Evolutionary conservation across 2,113 vertebrate genomes (phyloP).

Genomic region (Neopipo cinnamomea): DNA sequence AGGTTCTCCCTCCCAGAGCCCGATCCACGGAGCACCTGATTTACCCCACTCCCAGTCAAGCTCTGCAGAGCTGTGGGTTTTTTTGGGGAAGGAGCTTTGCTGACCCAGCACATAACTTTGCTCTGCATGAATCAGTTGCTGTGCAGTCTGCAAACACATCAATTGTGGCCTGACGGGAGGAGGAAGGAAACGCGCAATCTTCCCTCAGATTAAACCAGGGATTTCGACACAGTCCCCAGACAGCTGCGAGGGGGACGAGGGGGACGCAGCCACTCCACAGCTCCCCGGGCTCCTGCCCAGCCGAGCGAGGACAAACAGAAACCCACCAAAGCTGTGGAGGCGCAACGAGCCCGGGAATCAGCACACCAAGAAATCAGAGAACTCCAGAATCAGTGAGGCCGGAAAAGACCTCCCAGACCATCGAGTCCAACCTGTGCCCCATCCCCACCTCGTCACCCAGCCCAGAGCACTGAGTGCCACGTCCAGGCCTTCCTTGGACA

Average conservation of each 20-base stretch:
- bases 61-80: background rate
- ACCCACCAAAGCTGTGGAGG: fast-evolving
- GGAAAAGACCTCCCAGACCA: background rate
- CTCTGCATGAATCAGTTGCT: conserved; percentile 31
- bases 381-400: background rate
- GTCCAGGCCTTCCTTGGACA: fast-evolving
- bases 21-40: fast-evolving
- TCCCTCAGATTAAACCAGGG: background rate
- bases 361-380: background rate
- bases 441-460: background rate
- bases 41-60: background rate
- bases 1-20: background rate
- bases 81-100: conserved; percentile 48
- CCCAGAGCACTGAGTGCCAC: background rate
- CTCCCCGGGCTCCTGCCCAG: background rate
- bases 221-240: conserved; percentile 48
- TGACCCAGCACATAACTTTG: conserved; percentile 51
- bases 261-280: background rate
- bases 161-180: conserved; percentile 10
- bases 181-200: conserved; percentile 56
- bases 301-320: background rate
- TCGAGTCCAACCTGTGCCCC: fast-evolving
- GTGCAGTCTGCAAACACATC: conserved; percentile 39
- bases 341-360: background rate
- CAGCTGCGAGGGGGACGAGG: background rate